Evolutionary conservation across 2,888 invertebrate genomes (phyloP).

Genomic region (Omphaloscelis lunosa): DNA sequence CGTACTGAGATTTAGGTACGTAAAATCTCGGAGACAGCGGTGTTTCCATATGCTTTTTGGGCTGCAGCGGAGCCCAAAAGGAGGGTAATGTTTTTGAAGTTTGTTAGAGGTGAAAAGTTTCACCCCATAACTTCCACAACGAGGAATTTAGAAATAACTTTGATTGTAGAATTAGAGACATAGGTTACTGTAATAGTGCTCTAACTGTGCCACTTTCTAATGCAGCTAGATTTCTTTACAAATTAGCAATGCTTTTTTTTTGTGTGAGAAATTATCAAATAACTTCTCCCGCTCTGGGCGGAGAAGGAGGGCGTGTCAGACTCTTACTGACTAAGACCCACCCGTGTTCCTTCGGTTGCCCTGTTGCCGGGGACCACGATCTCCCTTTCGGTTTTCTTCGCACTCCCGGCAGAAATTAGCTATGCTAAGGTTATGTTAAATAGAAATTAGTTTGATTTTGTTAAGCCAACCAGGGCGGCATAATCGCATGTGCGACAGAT

Average conservation of each 20-base stretch:
- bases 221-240: background rate
- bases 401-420: too few relatives aligned
- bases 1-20: background rate
- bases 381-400: too few relatives aligned
- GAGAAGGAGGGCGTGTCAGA: too few relatives aligned
- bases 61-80: background rate
- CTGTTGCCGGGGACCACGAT: too few relatives aligned
- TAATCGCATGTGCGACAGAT: too few relatives aligned
- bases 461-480: background rate
- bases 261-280: too few relatives aligned
- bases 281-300: too few relatives aligned
- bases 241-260: background rate
- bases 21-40: background rate
- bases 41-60: background rate
- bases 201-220: background rate
- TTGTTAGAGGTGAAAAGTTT: background rate
- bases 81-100: background rate
- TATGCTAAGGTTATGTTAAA: background rate
- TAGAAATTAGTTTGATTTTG: background rate
- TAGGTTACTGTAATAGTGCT: background rate
- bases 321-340: too few relatives aligned
- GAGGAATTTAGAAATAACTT: too few relatives aligned
- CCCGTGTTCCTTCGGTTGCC: too few relatives aligned
- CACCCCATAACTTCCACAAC: too few relatives aligned
- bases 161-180: background rate